A percentile compares a stretch with the other conserved stretches of the same genome.
These are phyloP conservation scores for Microctonus brassicae DNA, from an alignment of 2,888 invertebrate genomes.

Conservation along the genomic window DNA sequence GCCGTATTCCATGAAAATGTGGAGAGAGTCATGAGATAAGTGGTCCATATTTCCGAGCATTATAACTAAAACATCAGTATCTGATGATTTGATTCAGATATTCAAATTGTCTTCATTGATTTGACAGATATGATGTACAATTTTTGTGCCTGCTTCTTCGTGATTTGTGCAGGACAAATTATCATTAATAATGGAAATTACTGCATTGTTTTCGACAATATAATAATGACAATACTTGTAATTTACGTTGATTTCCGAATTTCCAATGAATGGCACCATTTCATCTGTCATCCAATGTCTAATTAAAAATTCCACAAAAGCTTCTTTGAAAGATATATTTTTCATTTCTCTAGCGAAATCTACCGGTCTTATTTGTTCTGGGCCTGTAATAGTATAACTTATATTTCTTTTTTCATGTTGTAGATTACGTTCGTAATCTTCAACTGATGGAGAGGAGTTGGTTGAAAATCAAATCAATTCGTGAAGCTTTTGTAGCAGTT, in stretches of 20 bases:
- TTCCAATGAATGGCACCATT: conserved; percentile 49
- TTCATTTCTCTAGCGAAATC: conserved; percentile 38
- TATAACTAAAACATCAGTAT: neutral
- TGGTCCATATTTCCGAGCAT: neutral
- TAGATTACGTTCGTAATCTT: conserved; percentile 36
- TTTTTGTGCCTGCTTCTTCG: conserved; percentile 50
- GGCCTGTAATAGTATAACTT: conserved; percentile 32
- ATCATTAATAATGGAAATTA: conserved; percentile 35
- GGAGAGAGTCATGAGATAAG: neutral
- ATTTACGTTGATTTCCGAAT: conserved; percentile 48
- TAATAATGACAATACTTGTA: conserved; percentile 45
- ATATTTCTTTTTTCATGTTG: neutral
- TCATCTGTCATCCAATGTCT: conserved; percentile 52
- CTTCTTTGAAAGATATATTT: conserved; percentile 43
- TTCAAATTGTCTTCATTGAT: too few relatives aligned
- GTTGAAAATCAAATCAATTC: conserved; percentile 39
- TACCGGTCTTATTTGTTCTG: conserved; percentile 32
- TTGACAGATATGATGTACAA: conserved; percentile 44
- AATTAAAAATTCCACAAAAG: conserved; percentile 53
- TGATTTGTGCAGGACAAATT: conserved; percentile 38
- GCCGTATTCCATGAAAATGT: neutral
- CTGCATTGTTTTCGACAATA: conserved; percentile 33
- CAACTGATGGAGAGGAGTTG: conserved; percentile 40
- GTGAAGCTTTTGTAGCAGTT: neutral
- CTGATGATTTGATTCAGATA: too few relatives aligned